phyloP scores from a whole-genome alignment of 2,888 invertebrate genomes.

The Meiosimyza platycephala region DNA sequence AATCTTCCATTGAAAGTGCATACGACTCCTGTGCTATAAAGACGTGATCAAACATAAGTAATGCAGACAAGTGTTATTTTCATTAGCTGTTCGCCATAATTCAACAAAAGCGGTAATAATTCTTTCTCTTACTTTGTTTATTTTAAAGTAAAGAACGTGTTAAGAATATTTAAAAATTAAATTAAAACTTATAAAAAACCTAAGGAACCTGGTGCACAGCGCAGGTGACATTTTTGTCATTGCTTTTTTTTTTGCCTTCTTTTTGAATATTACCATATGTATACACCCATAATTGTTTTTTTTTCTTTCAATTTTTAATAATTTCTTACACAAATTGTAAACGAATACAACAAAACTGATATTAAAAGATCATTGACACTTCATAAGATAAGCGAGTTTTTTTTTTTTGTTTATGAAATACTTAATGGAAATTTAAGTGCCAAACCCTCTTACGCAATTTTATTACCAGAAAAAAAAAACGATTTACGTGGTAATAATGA shows the following conservation, averaged over 20 bases:
- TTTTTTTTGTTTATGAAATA: neutral
- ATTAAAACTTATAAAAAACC: neutral
- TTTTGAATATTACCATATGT: no score
- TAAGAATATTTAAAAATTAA: neutral
- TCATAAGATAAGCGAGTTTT: neutral
- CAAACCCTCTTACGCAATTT: no score
- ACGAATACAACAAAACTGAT: neutral
- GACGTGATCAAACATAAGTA: constrained; percentile 16
- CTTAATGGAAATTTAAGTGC: neutral
- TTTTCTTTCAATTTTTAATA: no score
- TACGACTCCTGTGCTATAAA: neutral
- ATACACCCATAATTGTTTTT: no score
- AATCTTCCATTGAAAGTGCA: no score
- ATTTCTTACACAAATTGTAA: neutral
- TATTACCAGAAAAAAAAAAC: no score
- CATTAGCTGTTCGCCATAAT: neutral
- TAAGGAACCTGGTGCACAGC: neutral
- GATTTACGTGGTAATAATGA: no score
- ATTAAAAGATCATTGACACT: constrained; percentile 19
- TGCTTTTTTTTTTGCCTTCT: no score
- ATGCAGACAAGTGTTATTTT: neutral
- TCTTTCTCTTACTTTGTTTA: neutral
- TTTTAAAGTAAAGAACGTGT: constrained; percentile 7
- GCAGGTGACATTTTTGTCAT: no score
- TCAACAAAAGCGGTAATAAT: constrained; percentile 26